Evolutionary conservation across 2,797 vertebrate genomes (phyloP), one percentile per base, ranked within the genome.

Genomic region (Eulemur albifrons): DNA sequence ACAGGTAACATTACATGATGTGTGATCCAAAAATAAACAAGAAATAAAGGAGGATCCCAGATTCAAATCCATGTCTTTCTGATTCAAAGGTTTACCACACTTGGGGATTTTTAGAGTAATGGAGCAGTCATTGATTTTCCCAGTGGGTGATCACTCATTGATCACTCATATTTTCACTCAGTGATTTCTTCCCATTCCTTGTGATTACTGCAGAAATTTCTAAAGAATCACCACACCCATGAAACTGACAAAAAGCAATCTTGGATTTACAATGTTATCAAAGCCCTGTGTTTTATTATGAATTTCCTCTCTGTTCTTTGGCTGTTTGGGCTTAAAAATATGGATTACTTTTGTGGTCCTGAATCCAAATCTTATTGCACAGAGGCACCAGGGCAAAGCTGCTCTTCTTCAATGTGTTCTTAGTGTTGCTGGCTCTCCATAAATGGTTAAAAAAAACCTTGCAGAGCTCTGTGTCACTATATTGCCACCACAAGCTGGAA

Each of bases 291-390:
- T 95, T 92, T 79, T 67, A 96, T 88, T 38, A 59, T 38, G 14
- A 88, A 79, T 86, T 95, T 97, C 32, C 2, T 23, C 45, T 93
- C 57, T 85, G 52, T 52, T 93, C n/a, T 90, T 88, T 5, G 30
- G 63, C 48, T 86, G 13, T 67, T 59, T 80, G 11, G n/a, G 25
- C 6, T 88, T 82, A 65, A 82, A 95, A 92, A 40, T 35, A 80
- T 2, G 7, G 59, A 72, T 85, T 84, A 50, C 32, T 92, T 87
- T 86, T 94, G 40, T 25, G 81, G 43, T 90, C 25, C 20, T 87
- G 87, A 93, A 59, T 91, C 12, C 50, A 87, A 95, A 95, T 75
- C 11, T 86, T 94, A 85, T 72, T 90, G 73, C 0, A 0, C 35
- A 86, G 86, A 94, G 77, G 95, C 25, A 35, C 40, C 43, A 45